These are phyloP conservation scores for Acromyrmex heyeri DNA, from an alignment of 1,140 invertebrate species.

Conservation along the genomic window DNA sequence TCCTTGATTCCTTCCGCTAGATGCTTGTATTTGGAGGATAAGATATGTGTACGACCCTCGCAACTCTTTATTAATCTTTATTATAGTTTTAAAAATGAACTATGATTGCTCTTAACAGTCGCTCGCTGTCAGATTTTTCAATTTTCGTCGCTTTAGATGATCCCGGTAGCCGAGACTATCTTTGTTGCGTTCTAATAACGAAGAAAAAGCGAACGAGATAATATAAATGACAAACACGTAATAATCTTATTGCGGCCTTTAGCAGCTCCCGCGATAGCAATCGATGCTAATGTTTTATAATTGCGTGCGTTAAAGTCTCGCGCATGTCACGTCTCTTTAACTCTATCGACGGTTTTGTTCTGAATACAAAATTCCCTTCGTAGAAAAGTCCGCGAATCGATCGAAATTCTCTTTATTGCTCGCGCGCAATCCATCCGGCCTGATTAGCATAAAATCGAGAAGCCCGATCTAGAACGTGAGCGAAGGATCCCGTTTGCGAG, in stretches of 20 bases:
- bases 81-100: conserved; percentile 8
- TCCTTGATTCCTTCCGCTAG: not conserved
- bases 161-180: not conserved
- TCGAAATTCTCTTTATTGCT: conserved; percentile 16
- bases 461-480: conserved; percentile 8
- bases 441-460: conserved; percentile 49
- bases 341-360: conserved; percentile 7
- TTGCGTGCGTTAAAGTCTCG: conserved; percentile 53
- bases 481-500: conserved; percentile 22
- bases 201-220: not conserved
- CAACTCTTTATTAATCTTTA: conserved; percentile 12
- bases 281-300: conserved; percentile 26
- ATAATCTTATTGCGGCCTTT: conserved; percentile 3
- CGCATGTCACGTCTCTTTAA: not conserved
- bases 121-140: not conserved
- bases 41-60: not conserved
- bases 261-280: conserved; percentile 3
- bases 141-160: not conserved
- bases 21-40: conserved; percentile 5
- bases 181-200: not conserved
- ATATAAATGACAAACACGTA: not conserved
- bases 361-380: conserved; percentile 45
- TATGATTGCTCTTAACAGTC: not conserved
- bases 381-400: conserved; percentile 40
- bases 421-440: not conserved